These are phyloP conservation scores for Vireo altiloquus DNA, from an alignment of 2,113 vertebrate genomes.

Conservation along the genomic window DNA sequence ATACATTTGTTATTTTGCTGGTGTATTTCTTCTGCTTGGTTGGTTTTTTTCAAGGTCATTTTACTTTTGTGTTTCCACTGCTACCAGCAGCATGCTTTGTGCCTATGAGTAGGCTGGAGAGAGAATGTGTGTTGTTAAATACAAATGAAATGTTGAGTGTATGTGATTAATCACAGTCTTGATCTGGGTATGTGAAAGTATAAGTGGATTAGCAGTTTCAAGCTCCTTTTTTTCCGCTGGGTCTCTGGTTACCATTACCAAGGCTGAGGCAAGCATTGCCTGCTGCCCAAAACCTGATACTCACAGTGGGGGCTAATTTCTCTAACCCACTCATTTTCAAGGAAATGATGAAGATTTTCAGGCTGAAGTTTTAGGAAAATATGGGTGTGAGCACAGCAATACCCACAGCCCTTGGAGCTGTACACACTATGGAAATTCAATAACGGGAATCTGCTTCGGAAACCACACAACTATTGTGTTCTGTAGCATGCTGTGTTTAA, in stretches of 20 bases:
- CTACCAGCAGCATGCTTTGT: not conserved
- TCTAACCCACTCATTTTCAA: not conserved
- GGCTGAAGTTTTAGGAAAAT: slow-evolving; percentile 1
- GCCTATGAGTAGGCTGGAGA: not conserved
- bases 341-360: not conserved
- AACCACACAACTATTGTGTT: not conserved
- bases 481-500: too few relatives aligned
- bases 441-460: not conserved
- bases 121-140: not conserved
- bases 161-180: not conserved
- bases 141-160: not conserved
- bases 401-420: not conserved
- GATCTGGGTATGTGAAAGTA: not conserved
- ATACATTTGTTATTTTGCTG: not conserved
- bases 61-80: not conserved
- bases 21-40: not conserved
- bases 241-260: not conserved
- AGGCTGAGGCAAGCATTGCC: not conserved
- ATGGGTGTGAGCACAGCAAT: not conserved
- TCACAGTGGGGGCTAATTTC: not conserved
- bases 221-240: not conserved
- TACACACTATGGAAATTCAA: not conserved
- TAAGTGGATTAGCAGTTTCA: not conserved
- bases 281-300: slow-evolving; percentile 37
- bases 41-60: not conserved